Percentiles rank a stretch among this genome's conserved stretches.
phyloP scores from a whole-genome alignment of 1,140 invertebrate species.

The Habropoda laboriosa region DNA sequence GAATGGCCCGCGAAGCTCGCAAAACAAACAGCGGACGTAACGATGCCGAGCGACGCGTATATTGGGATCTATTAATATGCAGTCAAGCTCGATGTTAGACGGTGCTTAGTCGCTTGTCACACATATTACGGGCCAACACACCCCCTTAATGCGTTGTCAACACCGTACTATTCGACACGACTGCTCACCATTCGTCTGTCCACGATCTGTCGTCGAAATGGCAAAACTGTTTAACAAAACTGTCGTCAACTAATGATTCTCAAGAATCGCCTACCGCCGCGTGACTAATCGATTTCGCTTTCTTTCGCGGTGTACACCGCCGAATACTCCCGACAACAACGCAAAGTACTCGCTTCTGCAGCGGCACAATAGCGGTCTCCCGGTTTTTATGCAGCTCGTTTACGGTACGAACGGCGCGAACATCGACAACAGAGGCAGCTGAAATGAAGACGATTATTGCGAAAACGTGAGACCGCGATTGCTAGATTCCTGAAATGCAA shows the following conservation, averaged over 20 bases:
- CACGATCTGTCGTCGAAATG: conserved; percentile 45
- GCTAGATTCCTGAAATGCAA: not conserved
- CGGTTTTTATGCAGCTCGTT: not conserved
- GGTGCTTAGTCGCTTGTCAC: conserved; percentile 77
- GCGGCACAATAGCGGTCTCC: not conserved
- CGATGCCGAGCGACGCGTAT: conserved; percentile 62
- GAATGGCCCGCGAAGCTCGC: conserved; percentile 54
- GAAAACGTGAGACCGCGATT: not conserved
- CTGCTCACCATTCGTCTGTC: conserved; percentile 65
- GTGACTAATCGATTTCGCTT: not conserved
- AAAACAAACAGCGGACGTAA: conserved; percentile 64
- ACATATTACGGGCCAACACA: conserved; percentile 65
- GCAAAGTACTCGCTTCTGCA: not conserved
- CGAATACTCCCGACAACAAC: no score
- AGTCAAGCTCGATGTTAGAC: conserved; percentile 71
- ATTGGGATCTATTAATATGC: conserved; percentile 79
- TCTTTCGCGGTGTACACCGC: not conserved
- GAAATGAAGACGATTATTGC: not conserved
- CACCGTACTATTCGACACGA: conserved; percentile 44
- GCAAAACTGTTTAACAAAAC: conserved; percentile 38
- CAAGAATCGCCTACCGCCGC: not conserved
- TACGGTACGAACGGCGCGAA: not conserved
- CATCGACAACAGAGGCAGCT: not conserved
- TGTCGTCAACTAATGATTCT: conserved; percentile 5
- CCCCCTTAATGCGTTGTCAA: conserved; percentile 53